Percentiles rank a stretch among this genome's conserved stretches.
These are phyloP conservation scores for Geopemphigus sp. DNA, from an alignment of 1,140 invertebrate species.

Conservation along the genomic window DNA sequence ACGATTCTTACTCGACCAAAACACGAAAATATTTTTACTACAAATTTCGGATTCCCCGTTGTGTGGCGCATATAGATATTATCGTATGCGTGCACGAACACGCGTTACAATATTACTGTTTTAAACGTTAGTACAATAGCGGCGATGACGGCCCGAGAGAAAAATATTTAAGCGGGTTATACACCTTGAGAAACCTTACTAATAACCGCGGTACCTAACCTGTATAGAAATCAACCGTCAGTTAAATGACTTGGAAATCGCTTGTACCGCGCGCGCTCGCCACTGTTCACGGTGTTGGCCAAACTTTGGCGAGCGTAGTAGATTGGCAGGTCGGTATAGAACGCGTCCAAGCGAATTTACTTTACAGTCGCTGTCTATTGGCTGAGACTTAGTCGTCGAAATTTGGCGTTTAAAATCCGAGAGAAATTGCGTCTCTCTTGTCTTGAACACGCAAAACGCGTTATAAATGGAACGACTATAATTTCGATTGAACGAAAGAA, in stretches of 20 bases:
- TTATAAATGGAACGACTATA: too few relatives aligned
- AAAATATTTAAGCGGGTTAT: not conserved
- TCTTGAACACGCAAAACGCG: too few relatives aligned
- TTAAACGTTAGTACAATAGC: not conserved
- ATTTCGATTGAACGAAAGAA: too few relatives aligned
- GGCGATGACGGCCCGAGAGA: not conserved
- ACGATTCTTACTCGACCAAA: not conserved
- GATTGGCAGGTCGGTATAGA: not conserved
- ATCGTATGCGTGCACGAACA: not conserved
- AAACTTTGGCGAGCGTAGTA: not conserved
- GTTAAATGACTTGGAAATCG: constrained; percentile 22
- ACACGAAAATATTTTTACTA: not conserved
- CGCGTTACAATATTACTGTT: not conserved
- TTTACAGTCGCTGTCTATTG: not conserved
- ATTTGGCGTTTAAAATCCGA: not conserved
- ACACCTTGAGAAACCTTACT: not conserved
- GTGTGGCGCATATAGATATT: not conserved
- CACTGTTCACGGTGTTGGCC: not conserved
- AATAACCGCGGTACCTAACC: not conserved
- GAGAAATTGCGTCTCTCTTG: too few relatives aligned
- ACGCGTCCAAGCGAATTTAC: not conserved
- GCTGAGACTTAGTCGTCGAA: not conserved
- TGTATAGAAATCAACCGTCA: not conserved
- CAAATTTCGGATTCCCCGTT: not conserved
- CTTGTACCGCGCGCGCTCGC: not conserved